Percentiles rank a stretch among this genome's conserved stretches.
These are phyloP conservation scores for Callorhinus ursinus DNA, from an alignment of 2,113 vertebrate genomes.

Conservation along the genomic window DNA sequence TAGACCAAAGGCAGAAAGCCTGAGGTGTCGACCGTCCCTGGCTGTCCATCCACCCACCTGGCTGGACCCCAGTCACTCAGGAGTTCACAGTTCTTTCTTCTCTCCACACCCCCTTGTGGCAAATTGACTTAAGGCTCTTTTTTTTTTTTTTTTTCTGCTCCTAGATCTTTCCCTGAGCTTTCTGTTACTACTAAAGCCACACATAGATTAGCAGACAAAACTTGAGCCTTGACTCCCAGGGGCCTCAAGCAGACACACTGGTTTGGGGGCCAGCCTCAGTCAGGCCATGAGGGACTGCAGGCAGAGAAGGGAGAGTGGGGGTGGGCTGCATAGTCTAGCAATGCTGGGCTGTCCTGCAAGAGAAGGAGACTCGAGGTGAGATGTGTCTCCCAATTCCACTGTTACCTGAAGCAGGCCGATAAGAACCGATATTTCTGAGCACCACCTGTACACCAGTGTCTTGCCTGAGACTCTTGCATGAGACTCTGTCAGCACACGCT, in stretches of 20 bases:
- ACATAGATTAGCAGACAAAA: neutral
- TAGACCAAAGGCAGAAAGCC: neutral
- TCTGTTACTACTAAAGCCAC: neutral
- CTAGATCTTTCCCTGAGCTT: neutral
- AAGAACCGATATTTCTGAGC: neutral
- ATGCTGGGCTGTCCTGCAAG: neutral
- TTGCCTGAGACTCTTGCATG: neutral
- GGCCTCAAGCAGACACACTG: neutral
- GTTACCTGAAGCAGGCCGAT: neutral
- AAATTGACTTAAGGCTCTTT: neutral
- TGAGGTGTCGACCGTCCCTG: neutral
- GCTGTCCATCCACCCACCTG: neutral
- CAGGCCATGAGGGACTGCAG: rapidly evolving
- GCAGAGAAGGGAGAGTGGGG: rapidly evolving
- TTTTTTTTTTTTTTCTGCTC: neutral
- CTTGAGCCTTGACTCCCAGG: neutral
- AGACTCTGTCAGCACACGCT: too few relatives aligned
- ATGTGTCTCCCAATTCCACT: neutral
- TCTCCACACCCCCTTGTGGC: neutral
- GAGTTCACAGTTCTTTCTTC: neutral
- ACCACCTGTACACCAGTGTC: neutral
- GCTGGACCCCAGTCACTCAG: too few relatives aligned
- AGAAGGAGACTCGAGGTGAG: neutral
- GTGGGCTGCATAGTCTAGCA: too few relatives aligned
- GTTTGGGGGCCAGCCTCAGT: neutral